phyloP scores from a whole-genome alignment of 2,113 vertebrate genomes.

The Clarias gariepinus region DNA sequence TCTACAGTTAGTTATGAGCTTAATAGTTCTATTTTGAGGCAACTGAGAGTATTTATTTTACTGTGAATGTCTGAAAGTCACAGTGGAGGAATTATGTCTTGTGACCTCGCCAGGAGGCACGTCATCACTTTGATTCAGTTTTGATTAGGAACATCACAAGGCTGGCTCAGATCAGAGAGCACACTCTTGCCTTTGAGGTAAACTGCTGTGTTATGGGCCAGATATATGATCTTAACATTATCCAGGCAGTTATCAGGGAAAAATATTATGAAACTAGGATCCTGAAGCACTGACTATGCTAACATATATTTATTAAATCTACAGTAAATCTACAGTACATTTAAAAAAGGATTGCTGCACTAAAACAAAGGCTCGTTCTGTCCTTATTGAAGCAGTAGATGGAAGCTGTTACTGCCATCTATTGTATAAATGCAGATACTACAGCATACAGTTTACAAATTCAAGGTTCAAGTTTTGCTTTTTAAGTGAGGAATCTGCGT shows the following conservation, averaged over 20 bases:
- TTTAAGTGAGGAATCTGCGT: too few species aligned
- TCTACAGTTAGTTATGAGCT: background rate
- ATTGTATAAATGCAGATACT: background rate
- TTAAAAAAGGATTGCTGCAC: background rate
- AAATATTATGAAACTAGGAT: background rate
- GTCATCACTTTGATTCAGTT: conserved; percentile 37
- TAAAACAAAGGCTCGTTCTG: background rate
- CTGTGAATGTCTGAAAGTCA: conserved; percentile 22
- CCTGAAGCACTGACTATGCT: background rate
- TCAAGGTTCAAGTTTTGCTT: too few species aligned
- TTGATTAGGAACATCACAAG: conserved; percentile 55
- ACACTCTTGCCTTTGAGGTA: background rate
- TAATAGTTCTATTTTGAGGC: background rate
- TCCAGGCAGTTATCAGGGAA: background rate
- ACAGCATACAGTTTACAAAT: too few species aligned
- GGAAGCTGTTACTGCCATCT: background rate
- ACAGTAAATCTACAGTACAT: background rate
- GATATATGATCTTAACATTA: background rate
- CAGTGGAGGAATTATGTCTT: conserved; percentile 59
- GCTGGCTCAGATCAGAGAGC: conserved; percentile 43
- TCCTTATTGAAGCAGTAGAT: background rate
- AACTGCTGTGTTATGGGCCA: background rate
- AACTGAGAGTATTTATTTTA: background rate
- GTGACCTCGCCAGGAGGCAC: conserved; percentile 53
- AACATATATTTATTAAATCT: background rate